Base-by-base conservation (phyloP, 2,113 vertebrate genomes). In the Urocolius indicus region DNA sequence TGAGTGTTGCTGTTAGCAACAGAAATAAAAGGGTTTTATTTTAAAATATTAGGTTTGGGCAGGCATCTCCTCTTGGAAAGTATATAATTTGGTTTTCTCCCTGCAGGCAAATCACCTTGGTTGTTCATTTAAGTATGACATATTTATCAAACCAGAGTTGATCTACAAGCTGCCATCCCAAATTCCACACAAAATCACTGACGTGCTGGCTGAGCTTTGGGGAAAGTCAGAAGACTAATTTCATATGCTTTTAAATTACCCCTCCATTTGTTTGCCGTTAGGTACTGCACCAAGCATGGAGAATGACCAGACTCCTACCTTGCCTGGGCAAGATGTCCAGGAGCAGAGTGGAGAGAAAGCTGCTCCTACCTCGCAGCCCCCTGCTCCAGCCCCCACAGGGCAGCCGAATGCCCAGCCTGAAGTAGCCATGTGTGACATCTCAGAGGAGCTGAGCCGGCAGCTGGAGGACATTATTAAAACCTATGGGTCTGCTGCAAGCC, bases 401-500 rank as follows among this genome's bases (percentile, higher is more conserved):
- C 82, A 90, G 54, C 76, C 22, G 3, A 84, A 45, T 1, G 0
- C 20, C 38, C 57, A 10, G 36, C 62, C 92, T 0, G 81, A 97
- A 67, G 71, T 49, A 32, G 86, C 79, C 1, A 1, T 21, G 12
- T 93, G 93, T 0, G 98, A 98, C 79, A 96, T 98, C 87, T 98
- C 98, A 1, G 98, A 99, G 85, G 98, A 98, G 94, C 72, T 99
- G 94, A 97, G 88, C 72, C 95, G 87, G 36, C 98, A 98, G 84
- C 97, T 99, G 95, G 98, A 99, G 89, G 98, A 99, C 94, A 99
- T 99, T 90, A 98, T 99, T 90, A 98, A 97, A 77, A 98, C 95
- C 4, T 98, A 99, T 0, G 98, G 98, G 21, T 98, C 98, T 14
- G 97, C 98, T 3, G 79, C 62, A 0, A 73, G 84, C 30, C 46